These are phyloP conservation scores for Cydia strobilella DNA, from an alignment of 1,140 invertebrate genomes.

Conservation along the genomic window DNA sequence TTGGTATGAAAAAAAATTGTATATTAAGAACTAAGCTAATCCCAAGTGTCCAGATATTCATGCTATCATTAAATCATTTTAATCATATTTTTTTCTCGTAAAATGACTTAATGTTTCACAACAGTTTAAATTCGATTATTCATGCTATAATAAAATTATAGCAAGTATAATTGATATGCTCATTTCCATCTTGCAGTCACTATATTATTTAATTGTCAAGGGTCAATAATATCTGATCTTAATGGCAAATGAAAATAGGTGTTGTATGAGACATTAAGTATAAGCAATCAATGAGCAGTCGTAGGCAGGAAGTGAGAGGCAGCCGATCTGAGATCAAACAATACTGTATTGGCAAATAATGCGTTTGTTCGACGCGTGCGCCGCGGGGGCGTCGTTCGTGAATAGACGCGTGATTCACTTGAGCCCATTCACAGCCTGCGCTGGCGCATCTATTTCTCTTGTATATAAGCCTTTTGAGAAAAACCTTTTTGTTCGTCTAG, in stretches of 20 bases:
- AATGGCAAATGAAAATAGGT: neutral
- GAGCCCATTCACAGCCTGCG: slow-evolving; percentile 65
- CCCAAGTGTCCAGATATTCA: neutral
- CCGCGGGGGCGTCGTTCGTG: slow-evolving; percentile 62
- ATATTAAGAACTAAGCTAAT: neutral
- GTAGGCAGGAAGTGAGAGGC: slow-evolving; percentile 69
- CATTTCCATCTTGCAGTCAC: neutral
- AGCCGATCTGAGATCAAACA: slow-evolving; percentile 63
- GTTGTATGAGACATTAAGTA: slow-evolving; percentile 22
- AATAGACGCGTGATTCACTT: slow-evolving; percentile 72
- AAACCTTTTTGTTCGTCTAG: neutral
- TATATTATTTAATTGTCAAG: neutral
- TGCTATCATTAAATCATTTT: slow-evolving; percentile 43
- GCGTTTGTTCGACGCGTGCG: slow-evolving; percentile 65
- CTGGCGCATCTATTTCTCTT: neutral
- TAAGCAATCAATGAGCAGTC: slow-evolving; percentile 20
- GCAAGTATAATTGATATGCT: slow-evolving; percentile 37
- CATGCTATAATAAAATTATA: slow-evolving; percentile 42
- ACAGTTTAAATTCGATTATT: too few relatives aligned
- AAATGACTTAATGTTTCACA: too few relatives aligned
- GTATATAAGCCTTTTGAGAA: neutral
- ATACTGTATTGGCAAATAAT: slow-evolving; percentile 72
- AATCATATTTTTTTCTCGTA: too few relatives aligned
- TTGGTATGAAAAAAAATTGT: neutral
- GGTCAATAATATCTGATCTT: neutral